phyloP scores from a whole-genome alignment of 2,888 invertebrate genomes.

The Diarsia rubi region DNA sequence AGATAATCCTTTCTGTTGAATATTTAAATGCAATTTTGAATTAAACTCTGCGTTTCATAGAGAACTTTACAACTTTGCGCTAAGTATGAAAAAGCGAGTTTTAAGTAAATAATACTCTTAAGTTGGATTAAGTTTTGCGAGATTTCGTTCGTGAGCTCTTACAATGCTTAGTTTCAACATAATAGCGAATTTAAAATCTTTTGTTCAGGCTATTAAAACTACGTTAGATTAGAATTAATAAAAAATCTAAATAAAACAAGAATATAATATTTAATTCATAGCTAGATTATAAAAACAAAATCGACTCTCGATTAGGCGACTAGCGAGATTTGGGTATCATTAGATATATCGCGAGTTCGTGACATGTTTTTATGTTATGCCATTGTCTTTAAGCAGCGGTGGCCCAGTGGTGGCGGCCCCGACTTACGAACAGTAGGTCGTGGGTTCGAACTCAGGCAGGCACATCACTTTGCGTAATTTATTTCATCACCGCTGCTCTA shows the following conservation, averaged over 20 bases:
- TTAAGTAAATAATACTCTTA: constrained; percentile 21
- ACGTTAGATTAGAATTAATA: background rate
- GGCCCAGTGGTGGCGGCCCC: no score
- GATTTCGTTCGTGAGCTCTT: constrained; percentile 5
- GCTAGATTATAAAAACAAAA: background rate
- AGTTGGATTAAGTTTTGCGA: constrained; percentile 21
- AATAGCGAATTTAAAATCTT: background rate
- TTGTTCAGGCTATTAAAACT: background rate
- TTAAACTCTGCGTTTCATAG: constrained; percentile 48
- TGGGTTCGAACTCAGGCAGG: no score
- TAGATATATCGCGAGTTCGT: background rate
- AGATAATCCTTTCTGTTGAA: constrained; percentile 63
- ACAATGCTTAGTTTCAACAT: constrained; percentile 1
- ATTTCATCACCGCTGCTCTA: no score
- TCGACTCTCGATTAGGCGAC: background rate
- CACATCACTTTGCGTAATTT: no score
- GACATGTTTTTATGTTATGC: background rate
- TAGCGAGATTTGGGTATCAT: background rate
- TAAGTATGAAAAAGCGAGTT: constrained; percentile 26
- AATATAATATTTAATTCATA: no score
- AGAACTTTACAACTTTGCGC: constrained; percentile 33
- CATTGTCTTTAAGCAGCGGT: no score
- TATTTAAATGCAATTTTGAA: constrained; percentile 62
- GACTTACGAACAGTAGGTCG: no score
- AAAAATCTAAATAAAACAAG: background rate